Base-by-base conservation (phyloP, 2,113 vertebrate species). In the Forbesichthys papilliferus region DNA sequence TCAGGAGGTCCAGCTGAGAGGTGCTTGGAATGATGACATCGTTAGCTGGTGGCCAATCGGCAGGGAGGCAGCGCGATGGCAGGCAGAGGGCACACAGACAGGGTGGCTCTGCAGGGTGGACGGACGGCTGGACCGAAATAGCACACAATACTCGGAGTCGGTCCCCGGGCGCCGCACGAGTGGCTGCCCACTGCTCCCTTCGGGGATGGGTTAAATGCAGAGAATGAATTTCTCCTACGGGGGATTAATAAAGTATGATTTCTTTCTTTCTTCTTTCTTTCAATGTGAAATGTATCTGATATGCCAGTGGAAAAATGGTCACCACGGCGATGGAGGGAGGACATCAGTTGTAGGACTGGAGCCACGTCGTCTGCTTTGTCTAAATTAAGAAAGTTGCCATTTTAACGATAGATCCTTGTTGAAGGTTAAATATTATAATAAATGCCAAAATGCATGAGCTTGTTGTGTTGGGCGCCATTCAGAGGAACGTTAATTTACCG, bases 401-500 rank as follows among this genome's bases (percentile, higher is more conserved):
- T 57, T 76, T 64, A 63, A 61, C 73, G 64, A 51, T 18, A 46
- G 48, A 63, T 1, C 36, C 5, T 6, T 13, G 70, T 56, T 51
- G 68, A 84, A 86, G 80, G 80, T 82, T 69, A 79, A 61, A 42
- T 11, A 14, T 4, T 65, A 58, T 76, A 69, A 76, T 61, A 63
- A 76, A 57, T 48, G 56, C n/a, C 74, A 55, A 69, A 79, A 71
- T 55, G 70, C 20, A 61, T 58, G 52, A 53, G 47, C 42, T 27
- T 9, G 48, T 16, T 56, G 48, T 3, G 1, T 55, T 1, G 58
- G 52, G 56, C 27, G 27, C 27, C 48, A 18, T 65, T 83, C 75
- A 83, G 79, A 85, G 87, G 69, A 83, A 74, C 80, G 70, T 86
- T 86, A 71, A 87, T 82, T 87, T 85, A 75, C 66, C 81, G 66